Conservation (phyloP, 2,113 vertebrate species). For the Columba janthina region DNA sequence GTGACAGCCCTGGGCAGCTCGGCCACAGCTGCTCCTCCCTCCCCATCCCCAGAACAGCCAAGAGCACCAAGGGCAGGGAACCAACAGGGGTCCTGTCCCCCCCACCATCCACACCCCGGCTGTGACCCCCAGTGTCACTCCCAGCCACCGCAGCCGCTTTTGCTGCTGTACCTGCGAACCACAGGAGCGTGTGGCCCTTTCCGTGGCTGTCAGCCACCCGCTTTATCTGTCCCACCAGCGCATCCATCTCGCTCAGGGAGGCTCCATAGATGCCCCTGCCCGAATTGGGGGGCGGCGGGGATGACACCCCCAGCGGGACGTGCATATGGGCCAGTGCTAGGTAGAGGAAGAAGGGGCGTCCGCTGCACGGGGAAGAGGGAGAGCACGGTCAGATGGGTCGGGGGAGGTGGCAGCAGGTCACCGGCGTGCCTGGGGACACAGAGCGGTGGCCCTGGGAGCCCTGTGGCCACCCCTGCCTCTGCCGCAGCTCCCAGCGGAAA, state of each 20-base stretch:
- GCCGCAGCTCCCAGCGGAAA: too few species aligned
- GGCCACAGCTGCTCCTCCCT: fast-evolving
- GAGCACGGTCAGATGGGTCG: fast-evolving
- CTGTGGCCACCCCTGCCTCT: neutral
- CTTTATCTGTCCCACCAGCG: slow-evolving; percentile 83
- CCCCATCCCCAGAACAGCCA: fast-evolving
- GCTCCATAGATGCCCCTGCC: slow-evolving; percentile 68
- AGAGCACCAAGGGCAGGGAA: neutral
- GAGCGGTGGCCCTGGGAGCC: fast-evolving
- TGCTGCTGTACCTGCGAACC: slow-evolving; percentile 86
- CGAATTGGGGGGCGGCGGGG: neutral
- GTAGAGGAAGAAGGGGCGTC: slow-evolving; percentile 88
- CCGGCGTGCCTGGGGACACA: neutral
- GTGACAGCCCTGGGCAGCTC: neutral
- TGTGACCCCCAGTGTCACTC: neutral
- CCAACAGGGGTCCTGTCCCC: neutral
- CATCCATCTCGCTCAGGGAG: slow-evolving; percentile 87
- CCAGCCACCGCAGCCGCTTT: neutral
- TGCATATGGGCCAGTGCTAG: slow-evolving; percentile 93
- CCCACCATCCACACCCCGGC: too few species aligned
- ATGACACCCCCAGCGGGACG: slow-evolving; percentile 80
- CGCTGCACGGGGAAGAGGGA: slow-evolving; percentile 53
- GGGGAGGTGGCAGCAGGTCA: neutral
- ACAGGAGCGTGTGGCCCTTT: slow-evolving; percentile 84
- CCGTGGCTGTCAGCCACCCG: slow-evolving; percentile 64